Evolutionary conservation across 1,140 invertebrate species (phyloP), one percentile per base, ranked within the genome.

Genomic region (Achroia grisella): DNA sequence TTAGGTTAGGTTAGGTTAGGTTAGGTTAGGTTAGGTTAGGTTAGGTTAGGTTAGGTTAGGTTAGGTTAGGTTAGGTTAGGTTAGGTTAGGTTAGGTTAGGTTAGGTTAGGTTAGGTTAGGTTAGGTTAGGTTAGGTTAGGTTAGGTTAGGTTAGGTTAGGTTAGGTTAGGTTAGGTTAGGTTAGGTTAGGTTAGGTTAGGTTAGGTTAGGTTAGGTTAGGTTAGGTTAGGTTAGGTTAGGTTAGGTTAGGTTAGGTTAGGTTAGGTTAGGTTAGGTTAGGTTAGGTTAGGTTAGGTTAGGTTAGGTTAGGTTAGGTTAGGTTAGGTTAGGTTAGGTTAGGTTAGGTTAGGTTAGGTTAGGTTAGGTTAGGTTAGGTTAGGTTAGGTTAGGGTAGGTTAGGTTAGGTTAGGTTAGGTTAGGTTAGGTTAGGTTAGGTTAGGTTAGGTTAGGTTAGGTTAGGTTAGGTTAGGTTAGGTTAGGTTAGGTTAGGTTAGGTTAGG

Each of bases 341-440:
- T 34, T 17, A 34, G 30, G 41, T 52, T 44, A 43, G 49, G 49
- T 52, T 49, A 49, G 49, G 54, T 52, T 53, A 52, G 45, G 48
- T 51, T 54, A 51, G 48, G 51, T 50, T 54, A 50, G 51, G 51
- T 50, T 58, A 48, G 48, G 56, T n/a, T n/a, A n/a, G n/a, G n/a
- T n/a, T n/a, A n/a, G n/a, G n/a, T n/a, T n/a, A n/a, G n/a, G n/a
- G n/a, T n/a, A n/a, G n/a, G n/a, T n/a, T n/a, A n/a, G n/a, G n/a
- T n/a, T n/a, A n/a, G n/a, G n/a, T n/a, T n/a, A 50, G n/a, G n/a
- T n/a, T 58, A 53, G 51, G 51, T 45, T 61, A 47, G 41, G 43
- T 52, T 52, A 56, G 44, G 46, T 52, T 52, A 61, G 31, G 31
- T 32, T 32, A 32, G 31, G 31, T 32, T 32, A 32, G 31, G 31